Percentiles rank a stretch among this genome's conserved stretches.
Conservation (phyloP, 2,797 vertebrate genomes). For the Pipistrellus pipistrellus region DNA sequence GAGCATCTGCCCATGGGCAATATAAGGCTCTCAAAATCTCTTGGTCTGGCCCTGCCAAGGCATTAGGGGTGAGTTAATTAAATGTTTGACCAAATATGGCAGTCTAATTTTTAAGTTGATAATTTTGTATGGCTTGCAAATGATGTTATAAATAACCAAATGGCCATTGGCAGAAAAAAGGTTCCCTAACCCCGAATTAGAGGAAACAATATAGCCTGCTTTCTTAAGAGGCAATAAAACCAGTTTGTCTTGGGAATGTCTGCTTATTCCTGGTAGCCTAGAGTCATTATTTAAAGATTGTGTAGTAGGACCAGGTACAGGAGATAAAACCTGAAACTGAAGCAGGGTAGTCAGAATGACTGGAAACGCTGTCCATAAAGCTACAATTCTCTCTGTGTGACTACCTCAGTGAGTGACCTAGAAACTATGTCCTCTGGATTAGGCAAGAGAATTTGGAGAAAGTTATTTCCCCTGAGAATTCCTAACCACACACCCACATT, state of each 20-base stretch:
- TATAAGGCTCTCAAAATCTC: too few relatives aligned
- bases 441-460: not conserved
- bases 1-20: too few relatives aligned
- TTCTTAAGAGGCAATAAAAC: slow-evolving; percentile 12
- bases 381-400: slow-evolving; percentile 4
- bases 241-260: not conserved
- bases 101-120: too few relatives aligned
- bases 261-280: not conserved
- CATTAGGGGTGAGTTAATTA: too few relatives aligned
- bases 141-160: too few relatives aligned
- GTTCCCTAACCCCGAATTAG: not conserved
- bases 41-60: too few relatives aligned
- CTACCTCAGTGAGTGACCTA: not conserved
- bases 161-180: too few relatives aligned
- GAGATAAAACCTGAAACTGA: not conserved
- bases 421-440: not conserved
- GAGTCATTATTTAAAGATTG: not conserved
- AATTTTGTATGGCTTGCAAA: too few relatives aligned
- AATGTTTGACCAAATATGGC: too few relatives aligned
- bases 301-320: not conserved
- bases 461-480: slow-evolving; percentile 35
- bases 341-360: not conserved
- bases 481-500: not conserved
- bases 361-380: not conserved
- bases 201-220: not conserved